These are phyloP conservation scores for Pontoporia blainvillei DNA, from an alignment of 2,113 vertebrate genomes.

Conservation along the genomic window DNA sequence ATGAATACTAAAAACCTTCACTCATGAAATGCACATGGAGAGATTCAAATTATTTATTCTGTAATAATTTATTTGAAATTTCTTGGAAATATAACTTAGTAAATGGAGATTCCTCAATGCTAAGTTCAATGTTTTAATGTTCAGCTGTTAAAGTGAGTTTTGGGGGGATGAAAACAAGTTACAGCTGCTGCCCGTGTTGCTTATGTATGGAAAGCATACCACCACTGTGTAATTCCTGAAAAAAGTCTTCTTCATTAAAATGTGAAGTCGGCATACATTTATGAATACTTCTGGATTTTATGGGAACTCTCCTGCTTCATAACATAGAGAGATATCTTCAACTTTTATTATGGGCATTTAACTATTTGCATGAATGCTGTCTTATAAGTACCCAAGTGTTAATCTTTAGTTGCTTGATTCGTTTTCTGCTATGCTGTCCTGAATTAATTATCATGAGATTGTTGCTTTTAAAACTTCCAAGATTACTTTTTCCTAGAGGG, in stretches of 20 bases:
- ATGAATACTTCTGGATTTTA: background rate
- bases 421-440: background rate
- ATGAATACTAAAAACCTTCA: background rate
- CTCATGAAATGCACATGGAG: background rate
- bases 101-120: background rate
- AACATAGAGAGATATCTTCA: background rate
- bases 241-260: background rate
- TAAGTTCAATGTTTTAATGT: constrained; percentile 21
- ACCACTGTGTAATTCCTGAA: background rate
- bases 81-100: background rate
- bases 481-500: background rate
- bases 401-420: background rate
- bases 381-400: background rate
- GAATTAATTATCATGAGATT: background rate
- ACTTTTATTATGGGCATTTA: background rate
- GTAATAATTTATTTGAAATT: background rate
- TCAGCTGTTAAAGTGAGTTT: background rate
- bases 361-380: background rate
- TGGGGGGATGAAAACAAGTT: constrained; percentile 15
- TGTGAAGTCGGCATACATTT: background rate
- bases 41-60: constrained; percentile 11
- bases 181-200: background rate
- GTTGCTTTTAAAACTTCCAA: constrained; percentile 21
- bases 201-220: background rate
- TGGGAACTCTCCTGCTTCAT: background rate